Base-by-base conservation (phyloP, 2,888 invertebrate species). In the Serripes groenlandicus region DNA sequence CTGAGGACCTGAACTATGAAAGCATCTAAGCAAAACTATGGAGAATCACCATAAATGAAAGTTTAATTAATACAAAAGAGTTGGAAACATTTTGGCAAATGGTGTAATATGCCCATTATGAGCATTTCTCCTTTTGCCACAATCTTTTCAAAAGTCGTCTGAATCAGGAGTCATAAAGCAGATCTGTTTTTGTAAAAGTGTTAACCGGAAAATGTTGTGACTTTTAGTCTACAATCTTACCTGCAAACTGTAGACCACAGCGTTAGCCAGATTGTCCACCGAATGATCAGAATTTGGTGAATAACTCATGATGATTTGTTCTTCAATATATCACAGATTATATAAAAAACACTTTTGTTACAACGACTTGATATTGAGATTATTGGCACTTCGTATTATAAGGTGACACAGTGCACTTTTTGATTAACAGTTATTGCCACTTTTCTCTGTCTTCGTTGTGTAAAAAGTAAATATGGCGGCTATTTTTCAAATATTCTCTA, bases 201-300 rank as follows among this genome's bases (percentile, higher is more conserved):
- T 49, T 49, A 21, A 21, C 7, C 15, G 7, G 7, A 49, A 2
- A 5, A 49, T 3, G 49, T n/a, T n/a, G n/a, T n/a, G n/a, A n/a
- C n/a, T n/a, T n/a, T n/a, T n/a, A n/a, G n/a, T n/a, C n/a, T n/a
- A n/a, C n/a, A n/a, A n/a, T 11, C 54, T 64, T 56, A 83, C 83
- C 83, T 83, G 83, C 66, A 83, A 58, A 79, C 83, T 83, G 66
- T 83, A 79, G 23, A 79, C 79, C 4, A 83, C 83, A 52, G 83
- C 73, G 23, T 76, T 79, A 18, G 83, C 79, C 23, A 83, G 76
- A 26, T 58, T 32, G 42, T 83, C 83, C 56, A 73, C 68, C 18
- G 58, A 52, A n/a, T n/a, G n/a, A 26, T 71, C 62, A n/a, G n/a
- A n/a, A n/a, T n/a, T n/a, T n/a, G n/a, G n/a, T n/a, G 69, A 66